Base-by-base conservation (phyloP, 2,797 vertebrate species). In the Australoheros facetus region DNA sequence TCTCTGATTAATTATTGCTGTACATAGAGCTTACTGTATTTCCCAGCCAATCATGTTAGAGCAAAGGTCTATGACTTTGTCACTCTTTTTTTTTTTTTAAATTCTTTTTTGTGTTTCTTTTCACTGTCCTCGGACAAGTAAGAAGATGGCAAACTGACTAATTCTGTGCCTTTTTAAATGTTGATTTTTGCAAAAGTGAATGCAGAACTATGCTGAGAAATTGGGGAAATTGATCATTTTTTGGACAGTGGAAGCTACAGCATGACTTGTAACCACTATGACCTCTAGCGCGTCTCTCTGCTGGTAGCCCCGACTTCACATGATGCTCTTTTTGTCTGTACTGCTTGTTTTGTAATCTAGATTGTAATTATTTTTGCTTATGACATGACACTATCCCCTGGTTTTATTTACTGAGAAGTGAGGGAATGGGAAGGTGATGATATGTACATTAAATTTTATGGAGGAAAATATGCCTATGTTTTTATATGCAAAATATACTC, bases 401-500 rank as follows among this genome's bases (percentile, higher is more conserved):
- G 85, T 89, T 90, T 92, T 88, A 92, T 92, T 92, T 89, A 88
- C 90, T 85, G 81, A 85, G 62, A 81, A 64, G 73, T 77, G 83
- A 81, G 82, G 89, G 79, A 85, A 78, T 58, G 85, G 89, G 84
- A 72, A 73, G 80, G 85, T 76, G 56, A 80, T 79, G 28, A 88
- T 87, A 70, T 94, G 93, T 95, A 95, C 89, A 94, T 93, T 92
- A 85, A 86, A 89, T 91, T 89, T 87, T 88, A 87, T 74, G 69
- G 30, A 56, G 17, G 32, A 56, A 80, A 85, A 87, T 64, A 82
- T 62, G 66, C 78, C 75, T 90, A 75, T 79, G 81, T 92, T 92
- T 88, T 85, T 87, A 88, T 91, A 90, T 89, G 80, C 77, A 88
- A 83, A 85, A 76, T 85, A 87, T 94, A 92, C 88, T 87, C 74